Percentiles rank a stretch among this genome's conserved stretches.
Conservation (phyloP, 2,797 vertebrate genomes). For the Catharus ustulatus region DNA sequence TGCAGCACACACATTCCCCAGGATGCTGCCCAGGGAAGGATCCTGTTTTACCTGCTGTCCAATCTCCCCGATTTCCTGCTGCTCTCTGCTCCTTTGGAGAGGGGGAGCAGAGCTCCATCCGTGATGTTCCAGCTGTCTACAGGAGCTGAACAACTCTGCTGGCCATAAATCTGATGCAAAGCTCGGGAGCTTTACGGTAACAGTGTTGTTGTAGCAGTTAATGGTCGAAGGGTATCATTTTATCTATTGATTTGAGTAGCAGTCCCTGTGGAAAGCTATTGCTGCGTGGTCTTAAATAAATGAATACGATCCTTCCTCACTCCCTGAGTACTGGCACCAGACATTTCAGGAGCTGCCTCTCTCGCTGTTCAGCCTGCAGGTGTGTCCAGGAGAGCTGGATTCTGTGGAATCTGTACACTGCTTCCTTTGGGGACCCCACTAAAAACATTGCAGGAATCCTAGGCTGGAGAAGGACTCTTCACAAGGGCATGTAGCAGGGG, state of each 20-base stretch:
- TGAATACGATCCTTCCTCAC: background rate
- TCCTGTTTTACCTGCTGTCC: accelerated
- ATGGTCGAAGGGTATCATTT: constrained; percentile 19
- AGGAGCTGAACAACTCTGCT: background rate
- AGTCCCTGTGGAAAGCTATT: constrained; percentile 5
- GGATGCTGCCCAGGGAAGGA: background rate
- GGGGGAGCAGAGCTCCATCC: background rate
- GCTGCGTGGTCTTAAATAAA: background rate
- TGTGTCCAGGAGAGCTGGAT: background rate
- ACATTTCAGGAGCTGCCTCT: background rate
- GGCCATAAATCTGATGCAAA: background rate
- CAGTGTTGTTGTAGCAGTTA: background rate
- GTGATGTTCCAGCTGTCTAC: background rate
- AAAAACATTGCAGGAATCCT: background rate
- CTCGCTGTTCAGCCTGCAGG: background rate
- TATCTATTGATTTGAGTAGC: constrained; percentile 26
- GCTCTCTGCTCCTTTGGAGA: background rate
- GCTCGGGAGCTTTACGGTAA: background rate
- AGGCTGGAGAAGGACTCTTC: background rate
- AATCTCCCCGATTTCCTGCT: accelerated
- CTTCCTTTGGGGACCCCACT: background rate
- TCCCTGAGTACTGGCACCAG: background rate
- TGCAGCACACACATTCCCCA: accelerated
- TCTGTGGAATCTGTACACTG: accelerated
- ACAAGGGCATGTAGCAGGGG: background rate